Evolutionary conservation across 2,797 vertebrate genomes (phyloP).

Genomic region (Chiloscyllium punctatum): DNA sequence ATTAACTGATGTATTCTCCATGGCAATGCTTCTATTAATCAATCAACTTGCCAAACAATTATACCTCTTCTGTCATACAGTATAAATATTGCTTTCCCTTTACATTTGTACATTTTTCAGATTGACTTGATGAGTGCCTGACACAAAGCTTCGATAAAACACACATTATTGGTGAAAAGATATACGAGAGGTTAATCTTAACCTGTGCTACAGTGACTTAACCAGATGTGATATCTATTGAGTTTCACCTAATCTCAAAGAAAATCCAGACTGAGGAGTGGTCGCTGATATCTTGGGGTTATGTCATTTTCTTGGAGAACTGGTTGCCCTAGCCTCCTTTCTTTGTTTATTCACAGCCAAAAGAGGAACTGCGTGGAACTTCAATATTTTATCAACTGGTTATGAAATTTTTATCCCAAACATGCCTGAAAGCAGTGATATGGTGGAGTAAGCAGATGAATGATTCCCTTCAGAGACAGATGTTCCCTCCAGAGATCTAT

Average conservation of each 20-base stretch:
- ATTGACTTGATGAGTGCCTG: no score
- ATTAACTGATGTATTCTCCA: no score
- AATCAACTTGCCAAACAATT: no score
- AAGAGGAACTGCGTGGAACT: conserved; percentile 41
- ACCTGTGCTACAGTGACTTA: background rate
- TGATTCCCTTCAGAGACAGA: conserved; percentile 45
- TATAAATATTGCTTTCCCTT: no score
- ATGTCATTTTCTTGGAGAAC: background rate
- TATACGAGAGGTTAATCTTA: background rate
- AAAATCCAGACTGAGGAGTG: background rate
- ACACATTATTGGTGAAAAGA: no score
- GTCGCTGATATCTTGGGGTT: background rate
- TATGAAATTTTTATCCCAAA: conserved; percentile 53
- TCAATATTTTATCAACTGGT: conserved; percentile 50
- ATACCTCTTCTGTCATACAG: no score
- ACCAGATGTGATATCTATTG: background rate
- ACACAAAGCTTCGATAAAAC: no score
- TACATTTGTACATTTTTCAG: no score
- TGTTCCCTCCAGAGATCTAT: conserved; percentile 43
- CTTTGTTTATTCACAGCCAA: conserved; percentile 48
- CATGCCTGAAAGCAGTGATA: conserved; percentile 45
- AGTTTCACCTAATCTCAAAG: background rate
- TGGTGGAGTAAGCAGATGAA: conserved; percentile 53
- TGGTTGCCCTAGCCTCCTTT: background rate
- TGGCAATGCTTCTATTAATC: no score